Conservation (phyloP, 2,113 vertebrate species). For the Tympanuchus pallidicinctus region DNA sequence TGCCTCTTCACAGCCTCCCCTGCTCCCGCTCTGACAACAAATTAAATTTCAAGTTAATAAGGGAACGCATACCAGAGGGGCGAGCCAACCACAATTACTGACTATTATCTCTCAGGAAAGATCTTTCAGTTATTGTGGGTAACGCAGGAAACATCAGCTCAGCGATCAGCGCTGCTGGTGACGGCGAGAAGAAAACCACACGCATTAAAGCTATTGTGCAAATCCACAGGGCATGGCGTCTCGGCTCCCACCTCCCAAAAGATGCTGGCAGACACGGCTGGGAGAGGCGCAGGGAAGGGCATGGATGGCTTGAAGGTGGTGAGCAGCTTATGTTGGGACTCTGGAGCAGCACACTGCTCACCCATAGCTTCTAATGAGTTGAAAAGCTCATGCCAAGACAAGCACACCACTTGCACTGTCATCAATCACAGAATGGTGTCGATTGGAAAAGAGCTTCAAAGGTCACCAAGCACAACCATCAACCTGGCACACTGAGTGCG, state of each 20-base stretch:
- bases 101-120: constrained; percentile 17
- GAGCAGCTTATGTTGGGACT: background rate
- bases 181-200: background rate
- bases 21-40: background rate
- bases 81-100: constrained; percentile 22
- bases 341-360: background rate
- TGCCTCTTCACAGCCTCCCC: background rate
- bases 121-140: constrained; percentile 64
- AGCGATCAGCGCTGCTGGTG: background rate
- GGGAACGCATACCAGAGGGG: background rate
- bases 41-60: background rate
- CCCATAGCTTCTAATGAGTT: background rate
- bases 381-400: background rate
- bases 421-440: background rate
- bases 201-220: background rate
- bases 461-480: background rate
- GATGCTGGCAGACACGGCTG: background rate
- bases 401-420: background rate
- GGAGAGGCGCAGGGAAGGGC: background rate
- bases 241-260: background rate
- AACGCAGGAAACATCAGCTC: background rate
- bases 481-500: background rate
- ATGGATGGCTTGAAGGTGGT: fast-evolving
- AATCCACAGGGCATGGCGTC: fast-evolving
- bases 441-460: background rate